phyloP scores from a whole-genome alignment of 1,140 invertebrate genomes.

The Rhopalosiphum maidis region DNA sequence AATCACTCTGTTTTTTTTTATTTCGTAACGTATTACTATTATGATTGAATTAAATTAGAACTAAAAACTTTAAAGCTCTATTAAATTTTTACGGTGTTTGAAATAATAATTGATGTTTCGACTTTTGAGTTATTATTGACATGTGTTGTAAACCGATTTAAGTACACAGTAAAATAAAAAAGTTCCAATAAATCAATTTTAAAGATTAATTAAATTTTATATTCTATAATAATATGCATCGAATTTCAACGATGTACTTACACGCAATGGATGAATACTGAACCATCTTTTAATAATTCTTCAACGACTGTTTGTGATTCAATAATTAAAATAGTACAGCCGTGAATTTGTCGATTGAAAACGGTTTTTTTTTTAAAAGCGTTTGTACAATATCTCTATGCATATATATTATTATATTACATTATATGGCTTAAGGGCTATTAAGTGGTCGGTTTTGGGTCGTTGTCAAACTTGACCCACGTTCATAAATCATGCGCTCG shows the following conservation, averaged over 20 bases:
- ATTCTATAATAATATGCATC: not conserved
- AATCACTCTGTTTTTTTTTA: not conserved
- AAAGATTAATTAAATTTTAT: not conserved
- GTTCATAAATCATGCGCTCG: constrained; percentile 17
- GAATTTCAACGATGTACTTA: not conserved
- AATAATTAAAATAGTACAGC: not conserved
- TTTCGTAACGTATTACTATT: not conserved
- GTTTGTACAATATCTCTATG: not conserved
- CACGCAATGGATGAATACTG: not conserved
- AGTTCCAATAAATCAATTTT: not conserved
- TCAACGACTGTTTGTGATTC: not conserved
- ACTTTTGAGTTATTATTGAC: not conserved
- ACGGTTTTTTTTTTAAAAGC: not conserved
- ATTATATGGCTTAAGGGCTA: constrained; percentile 2
- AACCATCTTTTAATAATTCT: not conserved
- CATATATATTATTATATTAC: constrained; percentile 14
- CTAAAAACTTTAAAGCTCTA: not conserved
- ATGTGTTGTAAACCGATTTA: not conserved
- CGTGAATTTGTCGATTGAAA: not conserved
- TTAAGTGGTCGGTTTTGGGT: constrained; percentile 23
- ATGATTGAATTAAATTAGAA: not conserved
- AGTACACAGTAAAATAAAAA: not conserved
- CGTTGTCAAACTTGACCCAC: constrained; percentile 37
- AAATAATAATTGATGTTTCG: not conserved
- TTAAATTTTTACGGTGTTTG: not conserved